Base-by-base conservation (phyloP, 2,888 invertebrate species). In the Atethmia centrago region DNA sequence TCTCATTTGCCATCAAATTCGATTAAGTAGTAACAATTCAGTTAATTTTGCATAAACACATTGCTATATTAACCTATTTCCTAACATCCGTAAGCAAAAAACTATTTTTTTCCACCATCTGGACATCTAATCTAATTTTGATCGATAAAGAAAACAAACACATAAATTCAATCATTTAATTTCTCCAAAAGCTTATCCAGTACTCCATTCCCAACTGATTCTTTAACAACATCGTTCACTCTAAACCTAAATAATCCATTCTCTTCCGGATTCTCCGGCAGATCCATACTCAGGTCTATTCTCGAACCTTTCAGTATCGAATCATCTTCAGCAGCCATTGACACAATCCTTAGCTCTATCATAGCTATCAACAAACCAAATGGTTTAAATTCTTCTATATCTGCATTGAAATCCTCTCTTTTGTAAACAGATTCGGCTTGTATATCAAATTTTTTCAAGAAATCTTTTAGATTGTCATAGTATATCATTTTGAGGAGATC, bases 171-270 rank as follows among this genome's bases (percentile, higher is more conserved):
- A 61, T 21, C 2, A 69, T 88, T 88, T 71, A 89, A 71, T 82
- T 84, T 84, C 7, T 85, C 79, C 10, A 91, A 14, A 51, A 95
- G 88, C 71, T 85, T 91, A 74, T 93, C 90, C 40, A 95, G 75
- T 7, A 91, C 87, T 56, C 94, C 94, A 84, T 94, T 94, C 9
- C 76, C 77, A 21, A 88, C 72, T 47, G 90, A 90, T 77, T 96
- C 95, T 19, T 88, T 85, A 0, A 95, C 91, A 0, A 94, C 90
- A 87, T 95, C 95, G 79, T 95, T 94, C 0, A 95, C 88, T 88
- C 92, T 92, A 19, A 82, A 67, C 83, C 88, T 87, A 61, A 91
- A 91, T 21, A 92, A 80, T 31, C 88, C 86, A 64, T 86, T 83
- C 78, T 90, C 90, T 47, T 83, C 85, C 5, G 87, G 82, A 10